Conservation (phyloP, 2,113 vertebrate genomes). For the Megaceryle torquata region DNA sequence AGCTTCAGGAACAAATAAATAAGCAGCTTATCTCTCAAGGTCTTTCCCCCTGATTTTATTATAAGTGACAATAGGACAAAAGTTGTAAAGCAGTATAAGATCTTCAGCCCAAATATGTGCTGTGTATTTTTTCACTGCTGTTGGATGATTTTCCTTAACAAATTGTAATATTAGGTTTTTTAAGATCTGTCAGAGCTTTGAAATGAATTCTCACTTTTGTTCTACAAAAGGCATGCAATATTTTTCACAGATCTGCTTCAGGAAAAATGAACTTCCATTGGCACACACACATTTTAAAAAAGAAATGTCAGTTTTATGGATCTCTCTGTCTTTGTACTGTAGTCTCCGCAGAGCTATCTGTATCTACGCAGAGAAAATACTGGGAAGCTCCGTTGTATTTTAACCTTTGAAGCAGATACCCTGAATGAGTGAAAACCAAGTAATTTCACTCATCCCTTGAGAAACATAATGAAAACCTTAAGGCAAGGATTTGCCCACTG, state of each 20-base stretch:
- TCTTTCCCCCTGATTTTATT: conserved; percentile 66
- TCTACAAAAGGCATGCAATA: not conserved
- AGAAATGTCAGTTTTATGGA: not conserved
- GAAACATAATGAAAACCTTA: conserved; percentile 20
- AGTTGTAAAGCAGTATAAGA: conserved; percentile 49
- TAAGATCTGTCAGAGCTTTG: conserved; percentile 25
- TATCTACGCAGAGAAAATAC: conserved; percentile 12
- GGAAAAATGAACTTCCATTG: not conserved
- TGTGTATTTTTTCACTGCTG: conserved; percentile 49
- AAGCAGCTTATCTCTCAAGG: conserved; percentile 69
- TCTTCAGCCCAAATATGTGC: conserved; percentile 17
- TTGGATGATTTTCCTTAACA: not conserved
- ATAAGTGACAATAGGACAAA: conserved; percentile 56
- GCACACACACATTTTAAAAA: not conserved
- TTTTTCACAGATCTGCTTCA: conserved; percentile 28
- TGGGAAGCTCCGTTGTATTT: not conserved
- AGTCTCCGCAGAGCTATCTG: not conserved
- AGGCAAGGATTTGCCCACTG: not conserved
- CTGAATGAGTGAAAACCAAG: not conserved
- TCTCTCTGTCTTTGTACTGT: not conserved
- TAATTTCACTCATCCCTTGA: not conserved
- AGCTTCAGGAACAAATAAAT: conserved; percentile 68
- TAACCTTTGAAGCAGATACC: not conserved
- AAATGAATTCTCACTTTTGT: conserved; percentile 45
- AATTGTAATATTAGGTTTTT: not conserved